Evolutionary conservation across 2,797 vertebrate genomes (phyloP), one percentile per base, ranked within the genome.

Genomic region (Semaprochilodus insignis): DNA sequence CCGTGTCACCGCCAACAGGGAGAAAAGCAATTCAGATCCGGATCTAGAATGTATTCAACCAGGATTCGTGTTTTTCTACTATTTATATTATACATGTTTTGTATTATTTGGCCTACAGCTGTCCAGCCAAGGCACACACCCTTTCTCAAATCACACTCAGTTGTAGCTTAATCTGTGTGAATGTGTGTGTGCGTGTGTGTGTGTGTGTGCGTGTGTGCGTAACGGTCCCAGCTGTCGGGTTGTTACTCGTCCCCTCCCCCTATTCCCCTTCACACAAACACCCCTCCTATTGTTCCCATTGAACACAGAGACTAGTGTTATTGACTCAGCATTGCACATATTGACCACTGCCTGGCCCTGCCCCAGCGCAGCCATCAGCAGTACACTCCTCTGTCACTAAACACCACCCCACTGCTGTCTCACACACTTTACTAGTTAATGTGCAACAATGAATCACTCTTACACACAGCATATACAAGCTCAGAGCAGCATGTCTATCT

Each of bases 251-350:
- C 85, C 88, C 90, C 87, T 90, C 86, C 89, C 88, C 90, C 89
- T 87, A 83, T 87, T 83, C 74, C 48, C 74, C 69, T 74, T 62
- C 77, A 91, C 84, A 81, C 85, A 81, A 80, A 79, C 85, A 88
- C 82, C 78, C 83, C 76, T 88, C 85, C 85, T 85, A 88, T 89
- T 89, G 88, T 89, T 88, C 74, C 82, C 77, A 78, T 83, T 85
- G 75, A 86, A 87, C 85, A 81, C 87, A 89, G 87, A 84, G 86
- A 86, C 85, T 90, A 90, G 85, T 77, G 81, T 85, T 87, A 82
- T 87, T 87, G 87, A 90, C 85, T 91, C 83, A 90, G 89, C 86
- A 87, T 83, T 84, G 85, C 78, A 81, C 85, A 88, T 82, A 88
- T 81, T 86, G 85, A 84, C 79, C 82, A 90, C 72, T 79, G 91